Base-by-base conservation (phyloP, 2,113 vertebrate species). In the Scalopus aquaticus region DNA sequence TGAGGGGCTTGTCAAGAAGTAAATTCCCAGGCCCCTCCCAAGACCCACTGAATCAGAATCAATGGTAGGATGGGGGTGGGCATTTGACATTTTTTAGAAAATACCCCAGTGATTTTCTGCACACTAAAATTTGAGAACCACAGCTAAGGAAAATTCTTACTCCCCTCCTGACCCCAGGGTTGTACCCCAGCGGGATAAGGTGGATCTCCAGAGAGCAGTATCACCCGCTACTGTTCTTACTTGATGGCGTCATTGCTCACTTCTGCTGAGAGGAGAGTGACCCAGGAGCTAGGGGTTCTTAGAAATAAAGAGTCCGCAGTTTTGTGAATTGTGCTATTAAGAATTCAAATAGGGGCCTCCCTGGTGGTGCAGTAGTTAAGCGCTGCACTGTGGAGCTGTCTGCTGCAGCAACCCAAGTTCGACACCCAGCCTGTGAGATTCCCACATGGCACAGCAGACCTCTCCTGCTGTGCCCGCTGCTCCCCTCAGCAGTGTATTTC, bases 1-100 rank as follows among this genome's bases (percentile, higher is more conserved):
- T 9, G 24, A 65, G 12, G 6, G 85, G 32, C n/a, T n/a, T 72
- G 11, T 70, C 58, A 70, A 93, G 67, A n/a, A n/a, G 10, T 7
- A 37, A 30, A 79, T 80, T n/a, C 46, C 28, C 70, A 30, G 77
- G 44, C 6, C 39, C 24, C 35, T 86, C 10, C 65, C 39, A 46
- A 39, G 15, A 74, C 39, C 35, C 56, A 42, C 0, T 30, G 37
- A 84, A 35, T 60, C 69, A 42, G 35, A 51, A 54, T 81, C 90
- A 70, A 1, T 15, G 1, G 7, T 5, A 2, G 0, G 2, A 0
- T 4, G 4, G 6, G 6, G 32, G 6, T 3, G 6, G 22, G 54
- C 24, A 28, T 7, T 22, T 72, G 54, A 28, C 12, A 13, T 51
- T 64, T 86, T 88, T 78, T 51, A 84, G 30, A 64, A 92, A 70